Percentiles rank a stretch among this genome's conserved stretches.
phyloP scores from a whole-genome alignment of 2,797 vertebrate species.

The Enteromius radiatus region DNA sequence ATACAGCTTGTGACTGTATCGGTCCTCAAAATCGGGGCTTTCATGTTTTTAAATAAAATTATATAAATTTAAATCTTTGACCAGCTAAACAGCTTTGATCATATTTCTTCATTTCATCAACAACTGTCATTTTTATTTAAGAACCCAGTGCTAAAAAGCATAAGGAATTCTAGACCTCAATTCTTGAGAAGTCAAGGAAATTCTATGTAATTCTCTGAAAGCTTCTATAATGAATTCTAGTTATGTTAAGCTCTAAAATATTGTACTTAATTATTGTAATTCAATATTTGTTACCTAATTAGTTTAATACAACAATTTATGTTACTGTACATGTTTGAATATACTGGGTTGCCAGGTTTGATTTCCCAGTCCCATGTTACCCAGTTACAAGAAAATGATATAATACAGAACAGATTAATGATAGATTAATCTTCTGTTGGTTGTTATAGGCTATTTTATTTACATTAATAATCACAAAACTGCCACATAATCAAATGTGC shows the following conservation, averaged over 20 bases:
- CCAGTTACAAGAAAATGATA: neutral
- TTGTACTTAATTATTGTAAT: neutral
- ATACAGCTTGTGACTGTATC: neutral
- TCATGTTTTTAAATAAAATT: neutral
- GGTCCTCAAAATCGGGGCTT: neutral
- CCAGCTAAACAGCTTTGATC: neutral
- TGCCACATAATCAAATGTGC: neutral
- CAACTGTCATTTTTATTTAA: neutral
- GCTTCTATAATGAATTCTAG: neutral
- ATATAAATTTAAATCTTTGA: no score
- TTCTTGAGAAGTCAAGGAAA: neutral
- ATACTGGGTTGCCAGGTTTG: neutral
- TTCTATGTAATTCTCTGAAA: neutral
- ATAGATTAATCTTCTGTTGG: neutral
- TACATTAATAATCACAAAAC: constrained; percentile 3
- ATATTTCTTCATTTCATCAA: neutral
- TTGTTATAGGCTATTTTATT: neutral
- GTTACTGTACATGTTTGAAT: neutral
- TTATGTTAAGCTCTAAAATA: neutral
- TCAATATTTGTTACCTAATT: neutral
- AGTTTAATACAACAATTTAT: neutral
- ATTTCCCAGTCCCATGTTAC: neutral
- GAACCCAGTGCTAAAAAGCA: neutral
- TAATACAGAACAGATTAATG: neutral
- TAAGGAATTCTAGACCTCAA: neutral